These are phyloP conservation scores for Pentalonia nigronervosa DNA, from an alignment of 1,140 invertebrate genomes.

Conservation along the genomic window DNA sequence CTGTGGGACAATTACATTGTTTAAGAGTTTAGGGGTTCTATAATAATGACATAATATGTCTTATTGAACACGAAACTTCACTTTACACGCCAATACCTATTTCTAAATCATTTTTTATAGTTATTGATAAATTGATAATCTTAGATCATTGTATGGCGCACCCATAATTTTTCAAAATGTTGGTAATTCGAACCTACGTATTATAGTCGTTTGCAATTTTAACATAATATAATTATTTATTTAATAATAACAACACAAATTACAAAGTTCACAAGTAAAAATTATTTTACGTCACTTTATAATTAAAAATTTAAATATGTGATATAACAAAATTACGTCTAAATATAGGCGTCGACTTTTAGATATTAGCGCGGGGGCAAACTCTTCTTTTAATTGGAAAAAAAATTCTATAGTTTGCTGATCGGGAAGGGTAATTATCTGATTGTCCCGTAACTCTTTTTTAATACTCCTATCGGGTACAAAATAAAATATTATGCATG, in stretches of 20 bases:
- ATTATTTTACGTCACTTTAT: too few relatives aligned
- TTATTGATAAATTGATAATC: too few relatives aligned
- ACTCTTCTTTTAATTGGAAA: background rate
- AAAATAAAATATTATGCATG: constrained; percentile 28
- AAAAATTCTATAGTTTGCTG: background rate
- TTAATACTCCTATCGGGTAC: background rate
- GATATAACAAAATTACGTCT: background rate
- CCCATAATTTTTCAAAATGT: too few relatives aligned
- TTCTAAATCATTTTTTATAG: too few relatives aligned
- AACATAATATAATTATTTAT: background rate
- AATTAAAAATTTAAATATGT: too few relatives aligned
- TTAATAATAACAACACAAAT: background rate
- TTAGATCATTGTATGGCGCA: too few relatives aligned
- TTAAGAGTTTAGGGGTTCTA: too few relatives aligned
- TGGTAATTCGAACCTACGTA: too few relatives aligned
- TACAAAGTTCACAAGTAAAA: background rate
- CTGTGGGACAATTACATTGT: too few relatives aligned
- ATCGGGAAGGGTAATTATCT: background rate
- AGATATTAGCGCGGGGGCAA: background rate
- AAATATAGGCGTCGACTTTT: background rate
- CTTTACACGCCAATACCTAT: too few relatives aligned
- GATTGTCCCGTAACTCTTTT: background rate
- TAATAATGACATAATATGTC: too few relatives aligned
- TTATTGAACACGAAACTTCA: too few relatives aligned
- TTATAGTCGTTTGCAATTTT: background rate